These are phyloP conservation scores for Lithophane semibrunnea DNA, from an alignment of 2,888 invertebrate genomes.

Conservation along the genomic window DNA sequence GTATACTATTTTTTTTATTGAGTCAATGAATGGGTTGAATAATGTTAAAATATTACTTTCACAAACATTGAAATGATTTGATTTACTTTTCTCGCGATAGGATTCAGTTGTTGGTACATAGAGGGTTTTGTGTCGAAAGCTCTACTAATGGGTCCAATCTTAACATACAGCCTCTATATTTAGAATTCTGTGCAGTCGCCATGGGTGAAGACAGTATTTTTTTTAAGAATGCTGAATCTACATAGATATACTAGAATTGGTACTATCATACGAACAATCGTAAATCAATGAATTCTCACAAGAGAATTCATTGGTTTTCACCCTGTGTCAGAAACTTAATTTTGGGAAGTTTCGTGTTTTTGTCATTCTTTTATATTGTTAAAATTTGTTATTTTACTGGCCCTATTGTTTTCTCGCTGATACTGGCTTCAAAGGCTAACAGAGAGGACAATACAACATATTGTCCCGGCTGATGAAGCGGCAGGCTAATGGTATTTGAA, in stretches of 20 bases:
- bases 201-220: not conserved
- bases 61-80: not conserved
- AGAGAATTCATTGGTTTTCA: not conserved
- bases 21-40: slow-evolving; percentile 21
- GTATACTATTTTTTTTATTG: slow-evolving; percentile 38
- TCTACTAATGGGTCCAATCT: not conserved
- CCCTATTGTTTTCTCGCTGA: slow-evolving; percentile 40
- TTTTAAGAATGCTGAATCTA: not conserved
- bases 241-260: not conserved
- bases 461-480: slow-evolving; percentile 43
- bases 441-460: slow-evolving; percentile 45
- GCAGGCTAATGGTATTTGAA: slow-evolving; percentile 44
- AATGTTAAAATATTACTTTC: not conserved
- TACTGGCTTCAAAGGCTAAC: slow-evolving; percentile 49
- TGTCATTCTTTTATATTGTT: slow-evolving; percentile 33
- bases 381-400: slow-evolving; percentile 36
- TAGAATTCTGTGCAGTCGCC: not conserved
- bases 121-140: not conserved
- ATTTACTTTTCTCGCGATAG: not conserved
- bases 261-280: not conserved
- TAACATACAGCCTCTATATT: not conserved
- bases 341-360: slow-evolving; percentile 27
- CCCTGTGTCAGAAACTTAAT: slow-evolving; percentile 19
- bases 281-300: too few species aligned
- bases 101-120: not conserved